Percentiles rank a stretch among this genome's conserved stretches.
Conservation (phyloP, 2,888 invertebrate genomes). For the Eristalis intricaria region DNA sequence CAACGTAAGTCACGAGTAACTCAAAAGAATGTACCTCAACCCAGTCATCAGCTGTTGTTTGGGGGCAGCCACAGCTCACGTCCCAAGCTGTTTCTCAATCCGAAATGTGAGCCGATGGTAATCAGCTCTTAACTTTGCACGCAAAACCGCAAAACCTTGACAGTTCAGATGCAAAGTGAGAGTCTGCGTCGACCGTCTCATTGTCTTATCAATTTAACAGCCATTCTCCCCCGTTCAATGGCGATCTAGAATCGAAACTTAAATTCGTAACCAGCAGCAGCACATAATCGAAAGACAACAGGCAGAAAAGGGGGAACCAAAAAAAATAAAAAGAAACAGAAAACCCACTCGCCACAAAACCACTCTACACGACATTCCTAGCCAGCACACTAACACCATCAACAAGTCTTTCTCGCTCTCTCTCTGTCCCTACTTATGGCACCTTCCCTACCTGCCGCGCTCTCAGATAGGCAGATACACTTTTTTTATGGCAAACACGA, state of each 20-base stretch:
- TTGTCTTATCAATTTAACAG: constrained; percentile 19
- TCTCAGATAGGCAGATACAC: background rate
- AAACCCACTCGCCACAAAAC: background rate
- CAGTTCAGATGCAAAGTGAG: constrained; percentile 1
- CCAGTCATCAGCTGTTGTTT: background rate
- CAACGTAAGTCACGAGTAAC: background rate
- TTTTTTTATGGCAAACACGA: constrained; percentile 1
- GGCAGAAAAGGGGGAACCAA: constrained; percentile 11
- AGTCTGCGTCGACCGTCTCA: background rate
- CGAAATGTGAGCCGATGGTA: background rate
- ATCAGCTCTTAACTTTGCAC: background rate
- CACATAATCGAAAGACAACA: constrained; percentile 10
- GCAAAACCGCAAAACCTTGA: background rate
- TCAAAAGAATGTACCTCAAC: background rate
- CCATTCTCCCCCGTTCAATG: constrained; percentile 5
- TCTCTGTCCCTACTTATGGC: background rate
- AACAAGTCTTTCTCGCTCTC: background rate
- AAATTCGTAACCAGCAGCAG: constrained; percentile 19
- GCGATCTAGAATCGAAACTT: constrained; percentile 13
- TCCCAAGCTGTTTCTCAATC: background rate
- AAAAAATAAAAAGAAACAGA: background rate
- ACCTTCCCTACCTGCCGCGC: background rate
- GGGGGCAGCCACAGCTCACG: background rate
- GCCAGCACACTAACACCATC: background rate
- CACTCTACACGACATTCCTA: background rate